Base-by-base conservation (phyloP, 2,113 vertebrate species). In the Salvator merianae region DNA sequence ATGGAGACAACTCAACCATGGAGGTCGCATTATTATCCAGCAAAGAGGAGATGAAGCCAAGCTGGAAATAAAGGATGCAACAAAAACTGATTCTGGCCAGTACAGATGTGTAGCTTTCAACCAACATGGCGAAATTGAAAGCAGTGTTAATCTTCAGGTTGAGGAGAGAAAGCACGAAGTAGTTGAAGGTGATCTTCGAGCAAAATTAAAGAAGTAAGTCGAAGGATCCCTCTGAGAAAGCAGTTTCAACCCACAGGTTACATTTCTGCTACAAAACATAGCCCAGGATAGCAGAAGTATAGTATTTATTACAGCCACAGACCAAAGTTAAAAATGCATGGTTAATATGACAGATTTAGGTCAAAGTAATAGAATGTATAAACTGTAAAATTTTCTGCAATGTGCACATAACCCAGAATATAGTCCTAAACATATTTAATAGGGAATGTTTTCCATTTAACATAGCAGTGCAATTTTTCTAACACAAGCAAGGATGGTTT, bases 1-100 rank as follows among this genome's bases (percentile, higher is more conserved):
- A 92, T 99, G 99, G 99, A 97, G 98, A 71, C 98, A 99, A 66
- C 92, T 99, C 81, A 99, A 97, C 62, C 98, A 98, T n/a, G 99
- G 98, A 32, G 99, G 99, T 7, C 97, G 99, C 0, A 93, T 99
- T 89, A 92, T 90, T 70, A 97, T 99, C 5, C 97, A 98, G 69
- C 98, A 98, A 90, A 98, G 96, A 88, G 98, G 97, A 73, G 96
- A 96, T 9, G 98, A 99, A 89, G 96, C 98, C 77, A 98, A 97
- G 84, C 93, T 99, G 89, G 96, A 98, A 95, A 98, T 99, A 87
- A 96, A 93, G 53, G 97, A 98, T 47, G 95, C 97, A 87, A 97
- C 97, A 65, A 98, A 97, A 95, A 98, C 98, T 0, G 97, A 99
- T 91, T 98, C 97, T 63, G 97, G 97, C 30, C 94, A 97, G 85